Base-by-base conservation (phyloP, 2,797 vertebrate species). In the Momotus momota region DNA sequence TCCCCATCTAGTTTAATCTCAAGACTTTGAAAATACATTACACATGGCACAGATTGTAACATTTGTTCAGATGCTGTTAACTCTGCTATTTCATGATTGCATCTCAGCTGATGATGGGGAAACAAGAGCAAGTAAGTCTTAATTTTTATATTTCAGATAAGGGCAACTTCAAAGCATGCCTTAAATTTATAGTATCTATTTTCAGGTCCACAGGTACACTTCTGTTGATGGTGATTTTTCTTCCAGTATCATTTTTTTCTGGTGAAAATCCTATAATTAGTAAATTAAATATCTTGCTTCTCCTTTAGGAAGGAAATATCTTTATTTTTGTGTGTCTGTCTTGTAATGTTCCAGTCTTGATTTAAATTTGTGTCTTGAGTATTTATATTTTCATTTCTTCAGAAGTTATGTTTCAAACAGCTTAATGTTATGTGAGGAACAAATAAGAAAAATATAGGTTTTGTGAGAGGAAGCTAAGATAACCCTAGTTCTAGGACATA, bases 91-190 rank as follows among this genome's bases (percentile, higher is more conserved):
- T 96, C 98, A 96, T 94, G 97, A 98, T 97, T 98, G 97, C 97
- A 95, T 97, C 94, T 97, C 97, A 95, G 98, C 99, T 97, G 99
- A 99, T 98, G 98, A 99, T 98, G 98, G 98, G 57, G 99, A 99
- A 97, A 98, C 99, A 97, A 99, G 99, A 99, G 98, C 98, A 97
- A 99, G 99, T 99, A 99, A 98, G 99, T 97, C 48, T 93, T 79
- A 62, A 87, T 46, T 92, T 91, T 94, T 90, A 6, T 17, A 57
- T 90, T 96, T 91, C n/a, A 43, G 19, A 62, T 54, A 57, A 84
- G 9, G 43, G 20, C 14, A 88, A 46, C 31, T 73, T 93, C 45
- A 92, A 90, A 85, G 69, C 38, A 49, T 67, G 19, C 17, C 10
- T 54, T 38, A 5, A 33, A 54, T 75, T 89, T 72, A 9, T 65